Evolutionary conservation across 2,888 invertebrate genomes (phyloP).

Genomic region (Hymenopus coronatus): DNA sequence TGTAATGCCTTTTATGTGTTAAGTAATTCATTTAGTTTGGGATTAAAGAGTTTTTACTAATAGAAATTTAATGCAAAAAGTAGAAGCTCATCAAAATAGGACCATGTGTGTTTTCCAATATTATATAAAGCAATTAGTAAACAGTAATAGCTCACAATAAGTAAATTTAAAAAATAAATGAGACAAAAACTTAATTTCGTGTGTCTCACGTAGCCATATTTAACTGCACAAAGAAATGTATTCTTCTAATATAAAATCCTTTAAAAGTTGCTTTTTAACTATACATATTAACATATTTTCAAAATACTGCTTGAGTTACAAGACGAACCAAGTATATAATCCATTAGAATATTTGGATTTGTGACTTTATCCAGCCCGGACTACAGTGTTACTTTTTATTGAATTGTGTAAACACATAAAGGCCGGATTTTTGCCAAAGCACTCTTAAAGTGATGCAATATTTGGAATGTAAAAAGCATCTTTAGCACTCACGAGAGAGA

Average conservation of each 20-base stretch:
- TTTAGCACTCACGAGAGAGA: not conserved
- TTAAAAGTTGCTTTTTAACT: not conserved
- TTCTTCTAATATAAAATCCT: not conserved
- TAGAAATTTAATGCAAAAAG: not conserved
- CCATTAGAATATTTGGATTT: not conserved
- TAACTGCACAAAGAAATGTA: not conserved
- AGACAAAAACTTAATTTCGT: not conserved
- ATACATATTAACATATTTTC: not conserved
- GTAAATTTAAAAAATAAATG: not conserved
- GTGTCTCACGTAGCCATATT: not conserved
- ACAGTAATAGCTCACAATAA: not conserved
- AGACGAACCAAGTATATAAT: not conserved
- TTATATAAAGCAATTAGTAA: not conserved
- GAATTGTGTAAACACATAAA: not conserved
- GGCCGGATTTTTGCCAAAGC: too few relatives aligned
- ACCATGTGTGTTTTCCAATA: not conserved
- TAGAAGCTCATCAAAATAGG: not conserved
- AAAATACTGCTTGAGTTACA: not conserved
- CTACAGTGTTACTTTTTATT: slow-evolving; percentile 21
- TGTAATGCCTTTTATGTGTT: not conserved
- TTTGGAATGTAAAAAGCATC: not conserved
- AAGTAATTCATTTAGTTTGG: not conserved
- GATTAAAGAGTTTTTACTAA: not conserved
- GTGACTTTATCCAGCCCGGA: slow-evolving; percentile 15
- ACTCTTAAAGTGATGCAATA: not conserved